phyloP scores from a whole-genome alignment of 2,888 invertebrate genomes.

The Eilema sororculum region DNA sequence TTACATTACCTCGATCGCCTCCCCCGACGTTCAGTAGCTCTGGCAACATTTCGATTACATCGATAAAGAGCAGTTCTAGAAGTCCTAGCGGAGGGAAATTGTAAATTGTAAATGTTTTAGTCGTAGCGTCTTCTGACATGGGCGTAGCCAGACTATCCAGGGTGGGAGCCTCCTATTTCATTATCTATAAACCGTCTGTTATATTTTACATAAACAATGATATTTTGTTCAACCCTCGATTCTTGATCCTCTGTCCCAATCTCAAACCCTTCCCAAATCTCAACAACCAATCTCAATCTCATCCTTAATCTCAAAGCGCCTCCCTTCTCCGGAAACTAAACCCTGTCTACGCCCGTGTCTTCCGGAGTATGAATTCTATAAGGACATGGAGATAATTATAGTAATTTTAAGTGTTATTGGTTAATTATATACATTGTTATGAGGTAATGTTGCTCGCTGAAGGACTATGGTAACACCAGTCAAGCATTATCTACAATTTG shows the following conservation, averaged over 20 bases:
- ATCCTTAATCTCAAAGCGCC: too few relatives aligned
- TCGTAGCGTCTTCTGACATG: neutral
- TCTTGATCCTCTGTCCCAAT: neutral
- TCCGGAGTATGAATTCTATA: conserved; percentile 12
- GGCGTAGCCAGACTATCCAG: neutral
- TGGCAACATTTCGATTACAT: conserved; percentile 87
- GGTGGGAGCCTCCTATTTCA: neutral
- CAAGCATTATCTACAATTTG: conserved; percentile 46
- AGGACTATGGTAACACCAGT: conserved; percentile 18
- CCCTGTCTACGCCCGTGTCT: neutral
- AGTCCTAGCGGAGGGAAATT: conserved; percentile 84
- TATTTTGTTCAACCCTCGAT: neutral
- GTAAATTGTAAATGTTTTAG: conserved; percentile 39
- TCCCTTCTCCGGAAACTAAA: neutral
- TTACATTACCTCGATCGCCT: conserved; percentile 77
- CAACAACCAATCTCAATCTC: too few relatives aligned
- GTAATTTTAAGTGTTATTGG: conserved; percentile 26
- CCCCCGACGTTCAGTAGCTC: conserved; percentile 77
- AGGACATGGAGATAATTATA: conserved; percentile 17
- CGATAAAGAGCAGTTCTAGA: conserved; percentile 88
- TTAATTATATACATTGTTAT: conserved; percentile 17
- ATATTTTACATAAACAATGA: neutral
- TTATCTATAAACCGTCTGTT: neutral
- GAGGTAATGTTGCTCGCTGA: conserved; percentile 5
- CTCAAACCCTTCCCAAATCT: neutral